Base-by-base conservation (phyloP, 2,888 invertebrate genomes). In the Drosophila seclusa region DNA sequence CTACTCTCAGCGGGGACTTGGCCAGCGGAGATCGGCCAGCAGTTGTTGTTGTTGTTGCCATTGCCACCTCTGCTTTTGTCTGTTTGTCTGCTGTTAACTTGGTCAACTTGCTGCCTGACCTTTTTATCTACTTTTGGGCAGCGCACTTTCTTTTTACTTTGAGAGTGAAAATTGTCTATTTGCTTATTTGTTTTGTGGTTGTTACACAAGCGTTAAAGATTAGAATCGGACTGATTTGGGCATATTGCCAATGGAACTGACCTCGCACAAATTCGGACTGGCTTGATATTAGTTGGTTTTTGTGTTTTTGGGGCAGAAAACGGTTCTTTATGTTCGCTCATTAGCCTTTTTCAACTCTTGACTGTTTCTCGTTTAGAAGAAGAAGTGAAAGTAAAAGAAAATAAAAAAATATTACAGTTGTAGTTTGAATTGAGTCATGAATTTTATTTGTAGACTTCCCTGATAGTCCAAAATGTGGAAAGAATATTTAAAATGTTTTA, bases 191-290 rank as follows among this genome's bases (percentile, higher is more conserved):
- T 53, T 52, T 27, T 38, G 10, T 32, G 32, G 10, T 29, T 32
- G 48, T 78, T 76, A 54, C 73, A 63, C 73, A 72, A 78, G 38
- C 48, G 36, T 29, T n/a, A 38, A n/a, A 67, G 61, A 49, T 72
- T 68, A 65, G 62, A n/a, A 36, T 6, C 13, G 31, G 0, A 36
- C 18, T 36, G n/a, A 38, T 31, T 27, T 49, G 55, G 72, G 80
- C 82, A 63, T 67, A 54, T 68, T 79, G 79, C 70, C 77, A 83
- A 71, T 49, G 21, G 24, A 75, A 78, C 78, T 85, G 80, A 85
- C 83, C 80, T 78, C 21, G 49, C 27, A 1, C 53, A 77, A 59
- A 53, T 18, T 13, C n/a, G n/a, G n/a, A n/a, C n/a, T 16, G 0
- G 10, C 1, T 8, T 31, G 16, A 32, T 4, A 16, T 24, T 16